phyloP scores from a whole-genome alignment of 2,113 vertebrate species.

The Eurypyga helias region DNA sequence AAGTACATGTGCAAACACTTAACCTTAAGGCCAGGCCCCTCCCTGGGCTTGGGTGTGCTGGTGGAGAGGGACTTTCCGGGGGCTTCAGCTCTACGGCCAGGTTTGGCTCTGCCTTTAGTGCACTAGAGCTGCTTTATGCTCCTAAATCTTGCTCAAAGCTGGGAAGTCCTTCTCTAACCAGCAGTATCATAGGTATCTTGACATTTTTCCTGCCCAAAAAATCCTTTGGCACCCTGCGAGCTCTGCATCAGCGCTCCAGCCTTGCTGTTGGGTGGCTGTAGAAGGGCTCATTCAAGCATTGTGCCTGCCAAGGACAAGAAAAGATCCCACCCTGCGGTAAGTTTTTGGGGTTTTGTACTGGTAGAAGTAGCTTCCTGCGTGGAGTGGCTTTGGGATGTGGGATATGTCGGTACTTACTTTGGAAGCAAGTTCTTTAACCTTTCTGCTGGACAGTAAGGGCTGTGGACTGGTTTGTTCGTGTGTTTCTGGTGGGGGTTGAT shows the following conservation, averaged over 20 bases:
- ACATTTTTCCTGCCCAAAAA: not conserved
- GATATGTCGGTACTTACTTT: rapidly evolving
- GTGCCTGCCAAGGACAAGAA: not conserved
- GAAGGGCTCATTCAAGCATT: not conserved
- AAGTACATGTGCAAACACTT: not conserved
- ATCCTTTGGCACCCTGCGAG: rapidly evolving
- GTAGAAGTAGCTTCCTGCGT: not conserved
- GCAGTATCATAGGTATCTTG: not conserved
- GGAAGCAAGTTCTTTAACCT: not conserved
- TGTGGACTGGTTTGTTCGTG: rapidly evolving
- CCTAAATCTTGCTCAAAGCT: not conserved
- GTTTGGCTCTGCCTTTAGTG: not conserved
- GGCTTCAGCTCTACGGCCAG: no score
- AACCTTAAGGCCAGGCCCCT: not conserved
- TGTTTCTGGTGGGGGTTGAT: not conserved
- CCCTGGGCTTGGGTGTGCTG: not conserved
- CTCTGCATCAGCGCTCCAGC: not conserved
- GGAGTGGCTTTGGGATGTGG: not conserved
- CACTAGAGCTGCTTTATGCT: not conserved
- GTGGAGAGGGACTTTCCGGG: not conserved
- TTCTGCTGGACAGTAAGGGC: not conserved
- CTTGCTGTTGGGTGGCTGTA: not conserved
- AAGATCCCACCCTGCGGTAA: not conserved
- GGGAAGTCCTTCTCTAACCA: not conserved
- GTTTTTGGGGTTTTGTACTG: rapidly evolving